Evolutionary conservation across 2,797 vertebrate species (phyloP).

Genomic region (Cygnus olor): DNA sequence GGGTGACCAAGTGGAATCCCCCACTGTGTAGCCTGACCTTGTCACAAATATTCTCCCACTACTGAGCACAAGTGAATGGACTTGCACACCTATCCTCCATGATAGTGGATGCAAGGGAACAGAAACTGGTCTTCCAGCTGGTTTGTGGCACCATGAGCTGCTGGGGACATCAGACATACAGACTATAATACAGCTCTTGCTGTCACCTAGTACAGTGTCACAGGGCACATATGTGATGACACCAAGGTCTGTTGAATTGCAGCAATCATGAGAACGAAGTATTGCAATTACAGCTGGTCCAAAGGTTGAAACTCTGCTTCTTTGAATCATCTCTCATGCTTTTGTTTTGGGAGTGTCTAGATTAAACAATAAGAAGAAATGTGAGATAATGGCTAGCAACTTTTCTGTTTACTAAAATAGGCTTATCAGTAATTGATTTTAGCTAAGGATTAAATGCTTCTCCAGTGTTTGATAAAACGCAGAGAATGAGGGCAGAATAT

Average conservation of each 20-base stretch:
- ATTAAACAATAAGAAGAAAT: slow-evolving; percentile 33
- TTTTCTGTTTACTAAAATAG: slow-evolving; percentile 22
- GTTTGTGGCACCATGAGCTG: neutral
- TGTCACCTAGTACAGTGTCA: neutral
- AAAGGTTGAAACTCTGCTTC: slow-evolving; percentile 49
- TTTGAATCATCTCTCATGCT: slow-evolving; percentile 17
- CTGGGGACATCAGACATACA: neutral
- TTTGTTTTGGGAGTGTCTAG: slow-evolving; percentile 60
- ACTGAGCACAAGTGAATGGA: accelerated
- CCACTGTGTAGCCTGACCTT: neutral
- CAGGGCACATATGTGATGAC: neutral
- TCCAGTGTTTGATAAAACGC: neutral
- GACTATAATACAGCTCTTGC: neutral
- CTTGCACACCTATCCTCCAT: neutral
- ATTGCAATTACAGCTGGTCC: slow-evolving; percentile 20
- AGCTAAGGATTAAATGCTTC: neutral
- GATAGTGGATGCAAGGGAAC: neutral
- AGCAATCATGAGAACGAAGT: slow-evolving; percentile 4
- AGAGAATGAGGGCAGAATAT: neutral
- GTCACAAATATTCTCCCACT: neutral
- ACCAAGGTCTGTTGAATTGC: slow-evolving; percentile 17
- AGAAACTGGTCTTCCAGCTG: neutral
- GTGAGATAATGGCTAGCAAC: slow-evolving; percentile 17
- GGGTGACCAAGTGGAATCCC: neutral
- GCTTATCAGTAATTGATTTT: neutral